A percentile compares a stretch with the other conserved stretches of the same genome.
These are phyloP conservation scores for Ramazzottius varieornatus DNA, from an alignment of 2,888 invertebrate genomes.

Conservation along the genomic window DNA sequence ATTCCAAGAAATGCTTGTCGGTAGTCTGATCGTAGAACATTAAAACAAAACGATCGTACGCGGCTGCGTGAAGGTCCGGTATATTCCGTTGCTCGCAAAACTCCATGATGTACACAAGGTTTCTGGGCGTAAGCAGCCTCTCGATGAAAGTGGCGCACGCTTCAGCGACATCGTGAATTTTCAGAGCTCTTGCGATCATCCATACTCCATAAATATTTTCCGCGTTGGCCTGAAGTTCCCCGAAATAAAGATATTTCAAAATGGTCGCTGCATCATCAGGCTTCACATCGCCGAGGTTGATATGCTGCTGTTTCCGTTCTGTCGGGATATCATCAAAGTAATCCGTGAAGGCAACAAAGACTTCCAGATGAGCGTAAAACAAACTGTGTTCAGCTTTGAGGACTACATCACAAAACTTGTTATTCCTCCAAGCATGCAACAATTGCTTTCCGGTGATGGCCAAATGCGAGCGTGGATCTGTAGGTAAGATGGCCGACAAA, in stretches of 20 bases:
- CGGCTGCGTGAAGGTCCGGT: background rate
- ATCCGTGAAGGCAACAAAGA: constrained; percentile 4
- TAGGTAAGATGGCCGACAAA: background rate
- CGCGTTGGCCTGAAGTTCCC: background rate
- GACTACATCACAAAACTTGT: background rate
- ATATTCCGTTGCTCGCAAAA: background rate
- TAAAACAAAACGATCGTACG: background rate
- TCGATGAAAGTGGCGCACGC: background rate
- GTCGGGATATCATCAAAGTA: background rate
- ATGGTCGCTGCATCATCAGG: background rate
- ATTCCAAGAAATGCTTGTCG: background rate
- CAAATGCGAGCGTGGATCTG: background rate
- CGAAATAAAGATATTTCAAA: background rate
- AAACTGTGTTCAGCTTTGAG: background rate
- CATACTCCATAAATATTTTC: background rate
- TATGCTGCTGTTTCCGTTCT: background rate
- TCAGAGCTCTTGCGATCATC: background rate
- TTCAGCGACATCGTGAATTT: background rate
- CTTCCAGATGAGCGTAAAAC: constrained; percentile 1
- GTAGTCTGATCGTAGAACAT: background rate
- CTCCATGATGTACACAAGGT: background rate
- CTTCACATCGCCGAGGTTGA: constrained; percentile 1
- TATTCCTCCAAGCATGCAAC: background rate
- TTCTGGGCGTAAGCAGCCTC: background rate
- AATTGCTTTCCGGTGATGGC: constrained; percentile 1